These are phyloP conservation scores for Drosophila greeni DNA, from an alignment of 2,888 invertebrate genomes.

Conservation along the genomic window DNA sequence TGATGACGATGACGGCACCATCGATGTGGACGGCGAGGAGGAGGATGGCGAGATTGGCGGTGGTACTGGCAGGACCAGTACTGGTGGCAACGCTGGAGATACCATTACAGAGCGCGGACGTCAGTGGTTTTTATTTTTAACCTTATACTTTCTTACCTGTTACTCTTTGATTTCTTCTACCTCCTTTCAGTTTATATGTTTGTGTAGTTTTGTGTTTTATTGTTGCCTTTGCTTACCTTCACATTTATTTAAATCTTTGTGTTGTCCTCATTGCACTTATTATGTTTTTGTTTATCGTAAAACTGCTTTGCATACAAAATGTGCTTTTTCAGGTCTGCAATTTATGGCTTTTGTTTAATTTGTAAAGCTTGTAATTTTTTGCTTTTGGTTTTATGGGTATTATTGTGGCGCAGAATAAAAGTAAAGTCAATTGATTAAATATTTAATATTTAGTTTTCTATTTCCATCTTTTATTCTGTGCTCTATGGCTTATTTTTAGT, in stretches of 20 bases:
- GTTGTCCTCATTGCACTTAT: conserved; percentile 23
- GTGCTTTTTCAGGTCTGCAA: conserved; percentile 9
- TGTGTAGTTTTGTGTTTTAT: conserved; percentile 38
- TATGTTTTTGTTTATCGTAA: not conserved
- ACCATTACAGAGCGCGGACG: conserved; percentile 64
- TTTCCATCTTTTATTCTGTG: not conserved
- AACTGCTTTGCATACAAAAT: not conserved
- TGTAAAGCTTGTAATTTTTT: not conserved
- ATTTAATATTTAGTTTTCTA: not conserved
- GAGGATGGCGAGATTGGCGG: conserved; percentile 44
- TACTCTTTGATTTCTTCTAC: conserved; percentile 27
- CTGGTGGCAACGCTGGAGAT: conserved; percentile 50
- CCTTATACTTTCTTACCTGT: conserved; percentile 39
- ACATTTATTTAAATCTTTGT: conserved; percentile 5
- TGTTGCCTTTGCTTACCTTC: conserved; percentile 14
- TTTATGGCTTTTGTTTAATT: not conserved
- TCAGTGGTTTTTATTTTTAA: conserved; percentile 75
- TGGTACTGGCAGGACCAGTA: conserved; percentile 51
- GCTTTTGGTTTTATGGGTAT: conserved; percentile 20
- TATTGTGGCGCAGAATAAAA: conserved; percentile 8
- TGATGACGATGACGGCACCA: conserved; percentile 20
- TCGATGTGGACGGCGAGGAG: conserved; percentile 22
- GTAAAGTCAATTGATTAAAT: not conserved
- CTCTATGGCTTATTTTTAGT: conserved; percentile 13
- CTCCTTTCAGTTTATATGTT: conserved; percentile 13